Evolutionary conservation across 2,888 invertebrate genomes (phyloP), one percentile per base, ranked within the genome.

Genomic region (Drosophila peninsularis): DNA sequence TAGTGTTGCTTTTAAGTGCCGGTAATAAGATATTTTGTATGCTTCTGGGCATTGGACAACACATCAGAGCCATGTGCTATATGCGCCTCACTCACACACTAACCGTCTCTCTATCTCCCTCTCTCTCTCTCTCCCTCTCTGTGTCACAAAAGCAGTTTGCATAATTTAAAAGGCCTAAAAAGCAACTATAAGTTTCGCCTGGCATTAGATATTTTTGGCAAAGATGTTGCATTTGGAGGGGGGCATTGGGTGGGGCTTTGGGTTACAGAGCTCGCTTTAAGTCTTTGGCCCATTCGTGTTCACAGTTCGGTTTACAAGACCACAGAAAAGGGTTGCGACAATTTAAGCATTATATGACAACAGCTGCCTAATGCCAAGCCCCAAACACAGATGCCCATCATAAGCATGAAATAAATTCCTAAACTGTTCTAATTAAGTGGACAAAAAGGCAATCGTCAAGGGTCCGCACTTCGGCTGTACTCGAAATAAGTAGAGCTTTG

Each of bases 11-110:
- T 78, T 82, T 80, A 82, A 78, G 75, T 80, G 74, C 68, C 72
- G 78, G 77, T 81, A 78, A 82, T 75, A 82, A 75, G 80, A 80
- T 82, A 78, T 82, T 76, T 82, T 77, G 80, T 82, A 82, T 81
- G 77, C 80, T 81, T 71, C 63, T 62, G 66, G 65, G 68, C 62
- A 68, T 44, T 63, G 79, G 78, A 68, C 72, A 72, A 56, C 62
- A 62, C 63, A 57, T 63, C 75, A 62, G 21, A 52, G 54, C 32
- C 36, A 19, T 14, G 58, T 39, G 53, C 54, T 61, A 67, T 71
- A 63, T 63, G 66, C 54, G 44, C 39, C 36, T 3, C 41, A 2
- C 32, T 3, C 30, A 2, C 30, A 10, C 27, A 27, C 19, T 42
- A 27, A 21, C 10, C 13, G 14, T 14, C 30, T 13, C 30, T 49